Conservation (phyloP, 2,113 vertebrate species). For the Melanotaenia duboulayi region DNA sequence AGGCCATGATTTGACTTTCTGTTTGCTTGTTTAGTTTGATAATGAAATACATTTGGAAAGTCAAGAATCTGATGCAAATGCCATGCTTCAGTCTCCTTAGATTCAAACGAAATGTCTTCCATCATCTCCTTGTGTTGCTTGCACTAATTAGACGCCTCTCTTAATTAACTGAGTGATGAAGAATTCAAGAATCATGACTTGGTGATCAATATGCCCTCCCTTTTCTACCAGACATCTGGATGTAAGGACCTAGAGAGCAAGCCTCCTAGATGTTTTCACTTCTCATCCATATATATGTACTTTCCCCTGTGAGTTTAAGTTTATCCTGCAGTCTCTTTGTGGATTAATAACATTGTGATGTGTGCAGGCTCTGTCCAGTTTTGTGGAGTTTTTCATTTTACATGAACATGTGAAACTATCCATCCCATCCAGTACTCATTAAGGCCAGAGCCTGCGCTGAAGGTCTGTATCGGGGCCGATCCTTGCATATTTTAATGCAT, state of each 20-base stretch:
- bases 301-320: background rate
- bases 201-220: background rate
- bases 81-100: background rate
- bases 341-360: background rate
- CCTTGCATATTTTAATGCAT: background rate
- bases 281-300: background rate
- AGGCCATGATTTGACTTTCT: constrained; percentile 3
- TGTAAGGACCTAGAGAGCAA: no score
- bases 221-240: background rate
- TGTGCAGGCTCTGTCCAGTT: background rate
- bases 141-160: background rate
- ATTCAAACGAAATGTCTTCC: background rate
- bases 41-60: background rate
- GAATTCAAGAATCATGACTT: background rate
- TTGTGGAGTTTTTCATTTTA: background rate
- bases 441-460: background rate
- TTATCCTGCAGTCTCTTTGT: background rate
- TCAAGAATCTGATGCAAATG: background rate
- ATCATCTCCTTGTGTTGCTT: constrained; percentile 2
- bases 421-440: background rate
- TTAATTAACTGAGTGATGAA: background rate
- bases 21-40: background rate
- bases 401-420: background rate
- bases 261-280: background rate
- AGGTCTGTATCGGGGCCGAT: background rate